Evolutionary conservation across 2,888 invertebrate species (phyloP), one percentile per base, ranked within the genome.

Genomic region (Drosophila affinis): DNA sequence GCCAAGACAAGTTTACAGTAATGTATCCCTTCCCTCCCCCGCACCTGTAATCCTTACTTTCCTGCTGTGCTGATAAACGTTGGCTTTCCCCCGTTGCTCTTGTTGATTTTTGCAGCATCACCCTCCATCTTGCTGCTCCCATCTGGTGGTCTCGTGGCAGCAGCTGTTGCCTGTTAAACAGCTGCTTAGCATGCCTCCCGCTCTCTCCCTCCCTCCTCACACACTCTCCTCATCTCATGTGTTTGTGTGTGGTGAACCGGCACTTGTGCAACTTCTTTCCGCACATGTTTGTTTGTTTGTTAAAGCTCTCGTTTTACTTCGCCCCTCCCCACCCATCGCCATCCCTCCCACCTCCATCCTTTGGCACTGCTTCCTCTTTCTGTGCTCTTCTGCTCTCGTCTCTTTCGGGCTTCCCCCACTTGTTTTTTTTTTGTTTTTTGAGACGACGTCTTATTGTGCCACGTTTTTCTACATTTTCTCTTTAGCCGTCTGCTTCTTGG

Each of bases 221-320:
- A 1, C 55, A 60, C 49, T 47, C 39, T 49, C 24, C 61, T 27
- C 21, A 21, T 9, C 61, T 27, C 21, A 21, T 27, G 27, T 56
- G 44, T 62, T 27, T 69, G 72, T 64, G 62, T 32, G 67, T 61
- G 58, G 72, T 79, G 77, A 85, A 83, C 75, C 76, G 71, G 81
- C 83, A 83, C 81, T 83, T 88, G 84, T 83, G 83, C 81, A 88
- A 78, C 84, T 83, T 88, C 77, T 79, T 60, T 29, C 34, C 21
- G 45, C 74, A 72, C 72, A 72, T 72, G 62, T 44, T 61, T 72
- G 62, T 44, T 54, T 72, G 48, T 44, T 54, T 62, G 49, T 48
- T 65, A 21, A 56, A 56, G 57, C 54, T 44, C 60, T 44, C 60
- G 62, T 61, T 39, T 67, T 60, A 57, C 45, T 68, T 54, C 52